A percentile compares a stretch with the other conserved stretches of the same genome.
These are phyloP conservation scores for Paelopatides confundens DNA, from an alignment of 53 echinoderm and acorn worm genomes.

Conservation along the genomic window DNA sequence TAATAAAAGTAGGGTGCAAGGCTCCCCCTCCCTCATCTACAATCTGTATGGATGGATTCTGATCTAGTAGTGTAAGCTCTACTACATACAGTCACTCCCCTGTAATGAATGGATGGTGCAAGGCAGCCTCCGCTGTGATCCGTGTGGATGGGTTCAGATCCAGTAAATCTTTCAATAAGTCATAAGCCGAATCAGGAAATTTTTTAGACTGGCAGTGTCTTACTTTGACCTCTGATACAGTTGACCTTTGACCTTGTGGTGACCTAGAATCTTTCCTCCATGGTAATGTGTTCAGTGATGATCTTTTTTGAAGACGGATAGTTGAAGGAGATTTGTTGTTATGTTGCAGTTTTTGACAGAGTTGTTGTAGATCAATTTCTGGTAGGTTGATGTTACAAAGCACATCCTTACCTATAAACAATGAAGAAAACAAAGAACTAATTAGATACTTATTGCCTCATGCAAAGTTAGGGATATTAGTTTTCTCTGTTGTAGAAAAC, in stretches of 20 bases:
- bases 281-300: not conserved
- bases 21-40: too few species aligned
- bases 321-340: not conserved
- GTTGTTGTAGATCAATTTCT: conserved; percentile 73
- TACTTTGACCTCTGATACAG: not conserved
- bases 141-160: conserved; percentile 84
- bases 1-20: too few species aligned
- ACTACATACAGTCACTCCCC: too few species aligned
- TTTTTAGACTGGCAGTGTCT: not conserved
- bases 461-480: too few species aligned
- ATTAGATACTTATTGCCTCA: too few species aligned
- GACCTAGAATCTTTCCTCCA: not conserved
- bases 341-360: conserved; percentile 76
- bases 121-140: conserved; percentile 81
- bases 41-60: too few species aligned
- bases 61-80: too few species aligned
- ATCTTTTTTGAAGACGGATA: not conserved
- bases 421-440: too few species aligned
- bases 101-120: conserved; percentile 81
- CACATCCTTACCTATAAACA: conserved; percentile 64
- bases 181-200: conserved; percentile 84
- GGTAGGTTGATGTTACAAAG: conserved; percentile 74
- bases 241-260: not conserved
- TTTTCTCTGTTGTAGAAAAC: too few species aligned
- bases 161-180: conserved; percentile 72